Percentiles rank a stretch among this genome's conserved stretches.
These are phyloP conservation scores for Drosophila percnosoma DNA, from an alignment of 2,888 invertebrate species.

Conservation along the genomic window DNA sequence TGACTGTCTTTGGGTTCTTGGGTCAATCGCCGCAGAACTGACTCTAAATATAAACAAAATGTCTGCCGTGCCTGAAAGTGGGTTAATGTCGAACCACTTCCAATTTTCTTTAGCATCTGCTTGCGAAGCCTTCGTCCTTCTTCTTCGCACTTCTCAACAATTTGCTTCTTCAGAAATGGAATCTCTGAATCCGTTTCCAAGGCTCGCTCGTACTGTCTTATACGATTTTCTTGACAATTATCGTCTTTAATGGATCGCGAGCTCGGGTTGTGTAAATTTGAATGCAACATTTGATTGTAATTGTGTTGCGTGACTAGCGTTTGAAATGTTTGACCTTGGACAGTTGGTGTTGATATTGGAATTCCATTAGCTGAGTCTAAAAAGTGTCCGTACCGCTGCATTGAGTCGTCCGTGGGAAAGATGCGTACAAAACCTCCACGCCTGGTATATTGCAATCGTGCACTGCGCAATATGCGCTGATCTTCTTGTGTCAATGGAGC, in stretches of 20 bases:
- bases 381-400: constrained; percentile 92
- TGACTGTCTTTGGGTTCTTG: constrained; percentile 83
- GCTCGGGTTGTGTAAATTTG: constrained; percentile 89
- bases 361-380: constrained; percentile 91
- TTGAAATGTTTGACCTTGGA: constrained; percentile 86
- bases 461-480: constrained; percentile 90
- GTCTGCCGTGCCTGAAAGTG: constrained; percentile 89
- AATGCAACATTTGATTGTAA: constrained; percentile 91
- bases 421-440: constrained; percentile 95
- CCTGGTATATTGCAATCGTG: constrained; percentile 91
- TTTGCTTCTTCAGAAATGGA: constrained; percentile 81
- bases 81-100: constrained; percentile 88
- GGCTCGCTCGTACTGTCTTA: constrained; percentile 85
- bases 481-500: constrained; percentile 90
- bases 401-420: constrained; percentile 95
- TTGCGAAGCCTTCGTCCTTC: constrained; percentile 81
- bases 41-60: constrained; percentile 91
- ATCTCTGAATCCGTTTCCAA: constrained; percentile 78
- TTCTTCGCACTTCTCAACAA: constrained; percentile 83
- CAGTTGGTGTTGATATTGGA: constrained; percentile 88
- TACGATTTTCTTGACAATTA: constrained; percentile 84
- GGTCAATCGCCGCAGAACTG: constrained; percentile 89
- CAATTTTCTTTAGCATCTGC: constrained; percentile 86
- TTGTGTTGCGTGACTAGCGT: constrained; percentile 88
- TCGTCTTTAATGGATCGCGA: constrained; percentile 59